phyloP scores from a whole-genome alignment of 2,113 vertebrate genomes.

The Limanda limanda region DNA sequence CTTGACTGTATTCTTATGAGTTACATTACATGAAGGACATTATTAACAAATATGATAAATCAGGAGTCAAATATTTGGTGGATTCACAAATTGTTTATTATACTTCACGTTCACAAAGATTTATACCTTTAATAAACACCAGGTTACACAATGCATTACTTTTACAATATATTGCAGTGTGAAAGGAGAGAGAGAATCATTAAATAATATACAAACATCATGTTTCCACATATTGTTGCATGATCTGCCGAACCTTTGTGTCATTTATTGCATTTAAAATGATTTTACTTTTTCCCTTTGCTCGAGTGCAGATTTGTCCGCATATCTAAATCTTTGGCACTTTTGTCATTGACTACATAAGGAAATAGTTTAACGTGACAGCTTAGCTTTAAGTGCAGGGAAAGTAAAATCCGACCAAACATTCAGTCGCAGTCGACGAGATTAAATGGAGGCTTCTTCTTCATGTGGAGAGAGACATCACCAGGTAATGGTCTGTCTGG shows the following conservation, averaged over 20 bases:
- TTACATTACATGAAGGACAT: background rate
- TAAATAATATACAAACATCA: conserved; percentile 1
- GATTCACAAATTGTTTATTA: conserved; percentile 16
- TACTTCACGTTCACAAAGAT: background rate
- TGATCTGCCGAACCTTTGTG: background rate
- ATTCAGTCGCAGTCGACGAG: background rate
- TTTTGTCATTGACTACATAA: conserved; percentile 5
- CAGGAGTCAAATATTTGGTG: background rate
- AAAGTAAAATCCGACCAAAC: background rate
- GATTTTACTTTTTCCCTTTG: conserved; percentile 18
- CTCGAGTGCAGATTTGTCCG: background rate
- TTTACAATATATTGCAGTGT: background rate
- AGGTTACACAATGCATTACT: background rate
- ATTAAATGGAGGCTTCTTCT: background rate
- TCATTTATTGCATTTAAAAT: background rate
- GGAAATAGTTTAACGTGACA: background rate
- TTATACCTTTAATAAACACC: conserved; percentile 27
- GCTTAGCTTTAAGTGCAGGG: background rate
- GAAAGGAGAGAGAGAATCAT: background rate
- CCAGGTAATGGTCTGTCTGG: background rate
- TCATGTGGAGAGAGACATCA: background rate
- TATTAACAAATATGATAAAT: background rate
- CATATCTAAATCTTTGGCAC: conserved; percentile 15
- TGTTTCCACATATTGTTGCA: background rate
- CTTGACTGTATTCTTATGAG: background rate